Percentiles rank a stretch among this genome's conserved stretches.
phyloP scores from a whole-genome alignment of 2,113 vertebrate species.

The Vimba vimba region DNA sequence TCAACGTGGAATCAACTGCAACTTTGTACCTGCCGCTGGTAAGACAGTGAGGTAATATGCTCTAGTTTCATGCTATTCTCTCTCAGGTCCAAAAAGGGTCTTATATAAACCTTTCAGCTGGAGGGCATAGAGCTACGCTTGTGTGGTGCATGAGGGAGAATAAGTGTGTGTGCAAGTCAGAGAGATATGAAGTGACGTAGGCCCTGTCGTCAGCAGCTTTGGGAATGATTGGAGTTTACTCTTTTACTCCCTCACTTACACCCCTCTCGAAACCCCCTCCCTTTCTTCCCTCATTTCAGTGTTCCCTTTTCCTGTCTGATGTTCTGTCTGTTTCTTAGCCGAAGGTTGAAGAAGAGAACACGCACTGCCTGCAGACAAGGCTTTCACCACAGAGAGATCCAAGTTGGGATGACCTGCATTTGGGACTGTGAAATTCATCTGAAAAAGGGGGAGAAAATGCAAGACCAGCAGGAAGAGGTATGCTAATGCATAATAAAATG shows the following conservation, averaged over 20 bases:
- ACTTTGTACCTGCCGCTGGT: neutral
- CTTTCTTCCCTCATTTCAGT: neutral
- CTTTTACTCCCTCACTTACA: neutral
- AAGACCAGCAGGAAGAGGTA: neutral
- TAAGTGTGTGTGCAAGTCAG: neutral
- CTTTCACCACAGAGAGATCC: conserved; percentile 42
- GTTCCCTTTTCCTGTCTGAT: conserved; percentile 18
- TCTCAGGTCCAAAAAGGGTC: conserved; percentile 31
- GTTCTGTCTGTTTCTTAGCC: conserved; percentile 21
- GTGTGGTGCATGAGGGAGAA: conserved; percentile 5
- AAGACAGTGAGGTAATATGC: conserved; percentile 25
- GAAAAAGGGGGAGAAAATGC: neutral
- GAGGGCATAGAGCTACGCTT: conserved; percentile 2
- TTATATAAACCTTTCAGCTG: conserved; percentile 50
- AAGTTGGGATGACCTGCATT: conserved; percentile 20
- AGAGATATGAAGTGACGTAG: conserved; percentile 34
- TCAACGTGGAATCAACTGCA: neutral
- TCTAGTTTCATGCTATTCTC: conserved; percentile 30
- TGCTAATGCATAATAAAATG: neutral
- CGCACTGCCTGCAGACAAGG: conserved; percentile 39
- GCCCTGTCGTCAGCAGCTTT: conserved; percentile 47
- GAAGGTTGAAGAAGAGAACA: conserved; percentile 30
- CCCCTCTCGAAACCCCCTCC: neutral
- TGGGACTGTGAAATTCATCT: neutral
- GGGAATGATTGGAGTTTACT: conserved; percentile 43